These are phyloP conservation scores for Catharus fuscescens DNA, from an alignment of 2,113 vertebrate species.

Conservation along the genomic window DNA sequence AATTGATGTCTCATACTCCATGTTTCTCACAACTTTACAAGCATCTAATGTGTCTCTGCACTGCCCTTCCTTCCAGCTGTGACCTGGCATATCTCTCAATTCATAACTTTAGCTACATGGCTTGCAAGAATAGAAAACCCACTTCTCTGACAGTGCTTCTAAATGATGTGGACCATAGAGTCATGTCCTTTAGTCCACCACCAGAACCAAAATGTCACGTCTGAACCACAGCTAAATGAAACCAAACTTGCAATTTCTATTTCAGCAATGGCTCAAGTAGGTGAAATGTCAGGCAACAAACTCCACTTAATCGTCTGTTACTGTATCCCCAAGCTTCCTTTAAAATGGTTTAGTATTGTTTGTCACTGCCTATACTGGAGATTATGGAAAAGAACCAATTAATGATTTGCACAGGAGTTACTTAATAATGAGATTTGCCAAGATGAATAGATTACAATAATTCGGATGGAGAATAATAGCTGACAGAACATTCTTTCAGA, in stretches of 20 bases:
- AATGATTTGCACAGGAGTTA: neutral
- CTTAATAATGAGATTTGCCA: neutral
- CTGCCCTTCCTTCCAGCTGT: neutral
- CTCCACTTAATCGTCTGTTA: neutral
- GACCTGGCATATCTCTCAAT: neutral
- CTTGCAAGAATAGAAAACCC: neutral
- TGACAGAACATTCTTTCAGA: neutral
- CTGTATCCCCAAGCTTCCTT: neutral
- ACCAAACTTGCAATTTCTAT: neutral
- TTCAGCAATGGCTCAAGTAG: neutral
- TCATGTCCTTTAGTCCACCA: neutral
- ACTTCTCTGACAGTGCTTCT: neutral
- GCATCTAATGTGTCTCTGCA: neutral
- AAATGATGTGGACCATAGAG: neutral
- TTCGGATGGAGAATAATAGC: neutral
- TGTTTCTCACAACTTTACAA: neutral
- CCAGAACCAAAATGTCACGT: fast-evolving
- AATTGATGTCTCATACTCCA: neutral
- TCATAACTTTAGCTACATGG: neutral
- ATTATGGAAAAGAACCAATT: neutral
- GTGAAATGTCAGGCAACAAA: neutral
- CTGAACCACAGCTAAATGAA: neutral
- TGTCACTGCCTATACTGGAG: neutral
- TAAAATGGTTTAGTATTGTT: neutral
- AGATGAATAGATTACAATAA: neutral